Percentiles rank a stretch among this genome's conserved stretches.
Evolutionary conservation across 2,888 invertebrate species (phyloP).

Genomic region (Patella ulyssiponensis): DNA sequence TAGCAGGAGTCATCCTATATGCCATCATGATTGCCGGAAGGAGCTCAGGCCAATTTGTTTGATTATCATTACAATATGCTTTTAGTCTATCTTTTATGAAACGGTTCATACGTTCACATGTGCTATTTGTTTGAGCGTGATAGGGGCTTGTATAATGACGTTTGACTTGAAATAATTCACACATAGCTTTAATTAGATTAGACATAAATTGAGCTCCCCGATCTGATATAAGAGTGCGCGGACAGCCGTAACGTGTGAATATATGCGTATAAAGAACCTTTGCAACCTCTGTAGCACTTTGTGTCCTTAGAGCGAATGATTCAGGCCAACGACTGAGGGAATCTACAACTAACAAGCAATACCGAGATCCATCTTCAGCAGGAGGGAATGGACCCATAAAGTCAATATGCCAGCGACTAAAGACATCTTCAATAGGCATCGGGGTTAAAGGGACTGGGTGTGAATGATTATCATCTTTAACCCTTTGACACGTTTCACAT

Average conservation of each 20-base stretch:
- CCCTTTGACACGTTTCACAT: constrained; percentile 27
- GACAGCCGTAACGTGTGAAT: constrained; percentile 31
- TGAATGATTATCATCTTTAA: constrained; percentile 15
- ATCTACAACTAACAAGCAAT: constrained; percentile 18
- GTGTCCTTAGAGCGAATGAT: constrained; percentile 18
- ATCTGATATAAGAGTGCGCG: constrained; percentile 22
- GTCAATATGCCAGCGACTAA: constrained; percentile 30
- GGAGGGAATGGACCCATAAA: constrained; percentile 25
- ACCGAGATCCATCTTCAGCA: constrained; percentile 9
- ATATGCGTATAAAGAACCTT: constrained; percentile 9
- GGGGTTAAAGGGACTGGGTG: constrained; percentile 24
- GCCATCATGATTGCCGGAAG: constrained; percentile 21
- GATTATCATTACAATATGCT: constrained; percentile 10
- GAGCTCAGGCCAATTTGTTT: constrained; percentile 12
- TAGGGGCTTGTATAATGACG: constrained; percentile 1
- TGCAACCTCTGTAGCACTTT: constrained; percentile 17
- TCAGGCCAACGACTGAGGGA: constrained; percentile 15
- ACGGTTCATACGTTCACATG: constrained; percentile 19
- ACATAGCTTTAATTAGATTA: too few species aligned
- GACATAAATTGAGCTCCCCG: too few species aligned
- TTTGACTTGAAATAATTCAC: constrained; percentile 16
- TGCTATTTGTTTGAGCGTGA: constrained; percentile 19
- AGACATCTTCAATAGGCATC: constrained; percentile 21
- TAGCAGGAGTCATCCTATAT: constrained; percentile 14
- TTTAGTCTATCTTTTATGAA: constrained; percentile 17